phyloP scores from a whole-genome alignment of 2,888 invertebrate genomes.

The Elmis aenea region DNA sequence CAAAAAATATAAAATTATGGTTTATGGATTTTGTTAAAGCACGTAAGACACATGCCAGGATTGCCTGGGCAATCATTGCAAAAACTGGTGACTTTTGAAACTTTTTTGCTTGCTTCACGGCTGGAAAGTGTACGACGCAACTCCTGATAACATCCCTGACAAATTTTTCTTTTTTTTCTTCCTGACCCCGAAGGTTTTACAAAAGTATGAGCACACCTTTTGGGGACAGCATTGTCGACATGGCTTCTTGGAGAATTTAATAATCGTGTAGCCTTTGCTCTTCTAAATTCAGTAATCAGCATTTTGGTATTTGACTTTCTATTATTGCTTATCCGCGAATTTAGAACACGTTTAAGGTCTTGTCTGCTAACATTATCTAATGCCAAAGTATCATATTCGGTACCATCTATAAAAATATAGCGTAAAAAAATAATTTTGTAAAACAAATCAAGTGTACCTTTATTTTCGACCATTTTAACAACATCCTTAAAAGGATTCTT shows the following conservation, averaged over 20 bases:
- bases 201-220: slow-evolving; percentile 12
- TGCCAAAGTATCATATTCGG: no score
- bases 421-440: no score
- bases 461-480: no score
- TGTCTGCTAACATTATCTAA: no score
- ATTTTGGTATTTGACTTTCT: slow-evolving; percentile 6
- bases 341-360: no score
- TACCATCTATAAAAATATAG: no score
- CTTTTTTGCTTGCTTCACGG: slow-evolving; percentile 12
- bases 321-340: slow-evolving; percentile 6
- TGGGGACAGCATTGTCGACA: no score
- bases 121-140: slow-evolving; percentile 5
- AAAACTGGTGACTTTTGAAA: slow-evolving; percentile 9
- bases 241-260: background rate
- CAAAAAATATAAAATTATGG: no score
- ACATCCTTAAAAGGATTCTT: no score
- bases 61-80: slow-evolving; percentile 10
- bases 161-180: slow-evolving; percentile 14
- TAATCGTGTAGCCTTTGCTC: slow-evolving; percentile 4
- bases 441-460: no score
- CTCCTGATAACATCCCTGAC: slow-evolving; percentile 11
- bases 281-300: slow-evolving; percentile 12
- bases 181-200: slow-evolving; percentile 12
- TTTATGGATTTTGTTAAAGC: no score
- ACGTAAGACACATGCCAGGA: slow-evolving; percentile 11